These are phyloP conservation scores for Augochlorella aurata DNA, from an alignment of 2,888 invertebrate species.

Conservation along the genomic window DNA sequence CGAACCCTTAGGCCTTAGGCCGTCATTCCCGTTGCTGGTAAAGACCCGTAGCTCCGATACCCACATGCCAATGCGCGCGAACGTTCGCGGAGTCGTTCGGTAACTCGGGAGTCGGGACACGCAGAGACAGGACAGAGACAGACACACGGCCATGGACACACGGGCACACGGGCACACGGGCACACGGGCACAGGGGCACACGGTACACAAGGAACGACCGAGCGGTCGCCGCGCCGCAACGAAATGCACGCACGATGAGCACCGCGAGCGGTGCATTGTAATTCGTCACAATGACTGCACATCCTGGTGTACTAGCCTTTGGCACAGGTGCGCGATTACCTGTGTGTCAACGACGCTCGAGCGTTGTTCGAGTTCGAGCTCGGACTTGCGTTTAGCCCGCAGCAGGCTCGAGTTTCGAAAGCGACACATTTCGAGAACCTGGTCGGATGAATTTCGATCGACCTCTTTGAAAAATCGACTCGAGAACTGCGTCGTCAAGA, in stretches of 20 bases:
- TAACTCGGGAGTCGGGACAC: too few relatives aligned
- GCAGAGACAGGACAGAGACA: background rate
- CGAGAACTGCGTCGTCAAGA: background rate
- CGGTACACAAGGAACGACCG: background rate
- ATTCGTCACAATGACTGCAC: conserved; percentile 79
- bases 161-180: background rate
- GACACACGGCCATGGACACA: background rate
- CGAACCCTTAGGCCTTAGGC: background rate
- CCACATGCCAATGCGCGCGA: conserved; percentile 15
- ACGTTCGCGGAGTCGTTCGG: too few relatives aligned
- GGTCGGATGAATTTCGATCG: conserved; percentile 1
- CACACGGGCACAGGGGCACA: background rate
- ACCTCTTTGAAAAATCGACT: background rate
- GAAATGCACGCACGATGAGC: conserved; percentile 66
- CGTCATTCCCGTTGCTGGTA: conserved; percentile 17
- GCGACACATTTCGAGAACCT: conserved; percentile 42
- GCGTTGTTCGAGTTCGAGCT: conserved; percentile 9
- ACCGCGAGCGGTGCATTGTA: conserved; percentile 73
- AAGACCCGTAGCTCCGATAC: conserved; percentile 31
- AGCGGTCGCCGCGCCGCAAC: conserved; percentile 24
- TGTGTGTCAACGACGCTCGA: conserved; percentile 74
- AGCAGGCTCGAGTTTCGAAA: conserved; percentile 43
- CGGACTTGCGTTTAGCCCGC: conserved; percentile 27
- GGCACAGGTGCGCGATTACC: conserved; percentile 73
- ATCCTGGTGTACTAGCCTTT: conserved; percentile 77